Evolutionary conservation across 2,888 invertebrate species (phyloP).

Genomic region (Drosophila picticornis): DNA sequence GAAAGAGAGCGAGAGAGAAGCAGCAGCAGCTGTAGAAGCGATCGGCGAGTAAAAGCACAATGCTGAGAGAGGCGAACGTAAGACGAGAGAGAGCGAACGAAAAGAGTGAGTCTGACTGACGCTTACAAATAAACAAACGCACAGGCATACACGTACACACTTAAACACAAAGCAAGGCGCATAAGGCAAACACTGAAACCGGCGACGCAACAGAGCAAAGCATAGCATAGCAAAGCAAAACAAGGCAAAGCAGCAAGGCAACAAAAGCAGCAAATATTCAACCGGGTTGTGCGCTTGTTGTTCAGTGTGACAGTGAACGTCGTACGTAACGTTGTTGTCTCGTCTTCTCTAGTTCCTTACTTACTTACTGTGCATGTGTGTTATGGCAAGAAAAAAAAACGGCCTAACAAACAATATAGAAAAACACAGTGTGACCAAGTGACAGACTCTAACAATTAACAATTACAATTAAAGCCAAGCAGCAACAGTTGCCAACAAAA

Average conservation of each 20-base stretch:
- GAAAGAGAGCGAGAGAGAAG: slow-evolving; percentile 14
- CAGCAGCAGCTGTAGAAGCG: slow-evolving; percentile 6
- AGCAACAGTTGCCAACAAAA: slow-evolving; percentile 66
- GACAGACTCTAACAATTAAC: slow-evolving; percentile 3
- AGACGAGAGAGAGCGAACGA: slow-evolving; percentile 20
- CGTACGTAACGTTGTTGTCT: slow-evolving; percentile 65
- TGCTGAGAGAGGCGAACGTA: slow-evolving; percentile 11
- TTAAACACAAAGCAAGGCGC: slow-evolving; percentile 24
- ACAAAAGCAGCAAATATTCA: slow-evolving; percentile 40
- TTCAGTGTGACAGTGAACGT: slow-evolving; percentile 80
- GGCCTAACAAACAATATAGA: neutral
- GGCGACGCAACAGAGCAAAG: slow-evolving; percentile 43
- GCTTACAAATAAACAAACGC: slow-evolving; percentile 22
- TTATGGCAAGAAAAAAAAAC: slow-evolving; percentile 7
- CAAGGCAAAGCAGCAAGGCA: slow-evolving; percentile 29
- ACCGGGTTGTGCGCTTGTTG: slow-evolving; percentile 15
- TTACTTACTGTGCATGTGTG: slow-evolving; percentile 8
- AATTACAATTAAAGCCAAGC: slow-evolving; percentile 3
- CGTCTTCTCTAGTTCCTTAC: slow-evolving; percentile 34
- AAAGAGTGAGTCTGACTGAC: slow-evolving; percentile 34
- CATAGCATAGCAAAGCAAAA: slow-evolving; percentile 23
- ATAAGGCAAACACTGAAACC: slow-evolving; percentile 42
- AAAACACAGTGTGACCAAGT: slow-evolving; percentile 24
- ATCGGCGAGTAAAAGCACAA: slow-evolving; percentile 15
- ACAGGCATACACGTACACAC: slow-evolving; percentile 10